phyloP scores from a whole-genome alignment of 2,113 vertebrate species.

The Festucalex cinctus region DNA sequence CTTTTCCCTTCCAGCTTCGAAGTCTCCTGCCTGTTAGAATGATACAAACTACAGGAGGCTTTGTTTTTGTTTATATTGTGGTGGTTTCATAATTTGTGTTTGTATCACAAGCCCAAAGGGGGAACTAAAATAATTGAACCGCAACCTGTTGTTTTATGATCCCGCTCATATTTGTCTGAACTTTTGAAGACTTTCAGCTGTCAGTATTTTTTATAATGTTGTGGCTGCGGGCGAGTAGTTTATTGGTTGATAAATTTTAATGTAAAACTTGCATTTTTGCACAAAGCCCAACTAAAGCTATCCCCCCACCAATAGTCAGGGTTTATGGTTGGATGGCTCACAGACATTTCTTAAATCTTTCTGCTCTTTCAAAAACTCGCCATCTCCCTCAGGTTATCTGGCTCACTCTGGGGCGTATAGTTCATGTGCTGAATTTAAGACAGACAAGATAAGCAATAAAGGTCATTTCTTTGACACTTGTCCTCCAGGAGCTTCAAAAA shows the following conservation, averaged over 20 bases:
- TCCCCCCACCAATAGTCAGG: not conserved
- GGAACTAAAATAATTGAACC: slow-evolving; percentile 42
- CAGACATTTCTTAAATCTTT: not conserved
- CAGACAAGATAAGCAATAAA: slow-evolving; percentile 2
- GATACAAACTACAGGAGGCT: slow-evolving; percentile 37
- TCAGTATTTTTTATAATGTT: slow-evolving; percentile 13
- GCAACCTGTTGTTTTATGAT: slow-evolving; percentile 56
- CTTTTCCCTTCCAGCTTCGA: slow-evolving; percentile 32
- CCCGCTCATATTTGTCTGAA: slow-evolving; percentile 37
- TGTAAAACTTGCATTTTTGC: slow-evolving; percentile 18
- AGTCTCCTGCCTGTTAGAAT: not conserved
- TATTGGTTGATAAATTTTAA: slow-evolving; percentile 34
- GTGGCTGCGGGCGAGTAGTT: slow-evolving; percentile 22
- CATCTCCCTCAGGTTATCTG: not conserved
- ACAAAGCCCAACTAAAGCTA: not conserved
- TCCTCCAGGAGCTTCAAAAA: slow-evolving; percentile 3
- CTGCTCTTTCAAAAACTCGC: not conserved
- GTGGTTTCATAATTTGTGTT: slow-evolving; percentile 26
- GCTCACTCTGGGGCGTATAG: not conserved
- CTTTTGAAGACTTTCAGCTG: slow-evolving; percentile 22
- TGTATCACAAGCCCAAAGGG: slow-evolving; percentile 34
- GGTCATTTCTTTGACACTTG: slow-evolving; percentile 2
- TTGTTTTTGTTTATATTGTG: slow-evolving; percentile 31
- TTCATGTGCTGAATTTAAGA: slow-evolving; percentile 5
- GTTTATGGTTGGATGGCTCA: not conserved